Conservation (phyloP, 2,888 invertebrate species). For the Liodrosophila aerea region DNA sequence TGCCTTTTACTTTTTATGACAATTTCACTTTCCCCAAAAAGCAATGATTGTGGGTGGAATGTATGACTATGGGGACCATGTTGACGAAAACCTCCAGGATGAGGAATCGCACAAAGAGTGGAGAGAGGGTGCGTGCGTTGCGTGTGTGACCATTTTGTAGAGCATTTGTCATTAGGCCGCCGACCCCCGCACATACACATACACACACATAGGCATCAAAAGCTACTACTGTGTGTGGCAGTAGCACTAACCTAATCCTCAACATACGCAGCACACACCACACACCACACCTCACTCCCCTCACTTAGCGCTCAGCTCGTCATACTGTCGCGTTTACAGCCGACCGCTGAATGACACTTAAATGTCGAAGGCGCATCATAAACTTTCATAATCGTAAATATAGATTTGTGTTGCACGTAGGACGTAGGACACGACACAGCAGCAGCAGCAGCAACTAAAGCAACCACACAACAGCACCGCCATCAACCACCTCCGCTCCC, state of each 20-base stretch:
- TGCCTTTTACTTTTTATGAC: slow-evolving; percentile 78
- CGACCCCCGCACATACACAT: not conserved
- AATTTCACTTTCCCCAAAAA: slow-evolving; percentile 69
- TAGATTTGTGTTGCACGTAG: slow-evolving; percentile 67
- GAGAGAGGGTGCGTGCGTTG: slow-evolving; percentile 48
- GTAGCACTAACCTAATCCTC: not conserved
- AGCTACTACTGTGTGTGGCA: slow-evolving; percentile 3
- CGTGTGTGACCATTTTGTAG: slow-evolving; percentile 68
- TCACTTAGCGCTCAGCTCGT: not conserved
- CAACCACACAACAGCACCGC: not conserved
- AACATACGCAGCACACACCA: too few relatives aligned
- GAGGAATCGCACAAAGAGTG: not conserved
- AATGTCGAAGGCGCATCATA: slow-evolving; percentile 64
- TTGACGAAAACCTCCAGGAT: not conserved
- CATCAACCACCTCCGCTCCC: not conserved
- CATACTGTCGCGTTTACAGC: slow-evolving; percentile 61
- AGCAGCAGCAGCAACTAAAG: not conserved
- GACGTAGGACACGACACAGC: slow-evolving; percentile 5
- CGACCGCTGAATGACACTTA: slow-evolving; percentile 72
- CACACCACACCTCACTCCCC: not conserved
- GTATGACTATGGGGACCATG: not conserved
- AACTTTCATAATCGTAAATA: slow-evolving; percentile 76
- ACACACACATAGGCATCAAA: not conserved
- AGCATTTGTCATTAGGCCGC: slow-evolving; percentile 67
- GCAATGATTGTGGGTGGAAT: slow-evolving; percentile 38